Base-by-base conservation (phyloP, 2,797 vertebrate genomes). In the Lagorchestes hirsutus region DNA sequence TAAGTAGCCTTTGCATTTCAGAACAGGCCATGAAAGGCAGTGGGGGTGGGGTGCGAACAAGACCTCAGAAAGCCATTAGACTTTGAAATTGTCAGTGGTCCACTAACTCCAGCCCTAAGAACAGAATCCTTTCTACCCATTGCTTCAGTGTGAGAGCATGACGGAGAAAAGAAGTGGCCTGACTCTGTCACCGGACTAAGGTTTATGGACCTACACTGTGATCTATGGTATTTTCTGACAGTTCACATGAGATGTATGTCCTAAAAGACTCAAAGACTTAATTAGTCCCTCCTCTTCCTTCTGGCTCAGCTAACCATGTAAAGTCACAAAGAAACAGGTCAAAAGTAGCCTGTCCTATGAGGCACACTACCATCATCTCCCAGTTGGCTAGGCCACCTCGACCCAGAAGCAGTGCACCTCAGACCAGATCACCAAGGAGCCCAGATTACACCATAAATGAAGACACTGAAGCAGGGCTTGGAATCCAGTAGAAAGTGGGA, bases 391-490 rank as follows among this genome's bases (percentile, higher is more conserved):
- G 24, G 56, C n/a, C 93, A 29, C 40, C 54, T 62, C 0, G 0
- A 29, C 11, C 55, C n/a, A 74, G 90, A 94, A 93, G 56, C 24
- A 56, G 8, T 14, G 6, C 0, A 0, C 82, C 28, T 27, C 0
- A 0, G 6, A n/a, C 14, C 50, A 74, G 62, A 29, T 8, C 34
- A 87, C 46, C 18, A 34, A 0, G 0, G 24, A 40, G 94, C 54
- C 74, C 52, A 55, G 4, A 55, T 28, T 18, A 93, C 52, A 55
- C 18, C 5, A 67, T 54, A 5, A 1, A 31, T 95, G 90, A 91
- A 91, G 55, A 59, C 92, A 93, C 56, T 91, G 90, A 55, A 97
- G 87, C n/a, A 95, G 74, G 58, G 55, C 50, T 57, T 92, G 93
- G 87, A 93, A 92, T 91, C 27, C 34, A 55, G 13, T 6, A n/a